A percentile compares a stretch with the other conserved stretches of the same genome.
Conservation (phyloP, 1,140 invertebrate species). For the Riptortus pedestris region DNA sequence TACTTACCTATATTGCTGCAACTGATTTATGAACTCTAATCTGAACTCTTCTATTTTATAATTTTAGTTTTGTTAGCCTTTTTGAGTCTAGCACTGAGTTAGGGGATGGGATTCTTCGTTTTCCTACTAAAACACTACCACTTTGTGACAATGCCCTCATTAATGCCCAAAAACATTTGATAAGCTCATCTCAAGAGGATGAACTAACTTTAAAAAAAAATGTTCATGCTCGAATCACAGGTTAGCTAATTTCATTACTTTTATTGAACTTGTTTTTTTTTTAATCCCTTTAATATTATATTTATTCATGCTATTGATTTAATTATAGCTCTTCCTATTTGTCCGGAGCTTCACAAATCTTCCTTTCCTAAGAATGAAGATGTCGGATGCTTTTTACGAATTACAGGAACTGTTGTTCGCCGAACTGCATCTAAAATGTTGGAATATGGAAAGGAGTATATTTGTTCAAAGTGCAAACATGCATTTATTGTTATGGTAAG, state of each 20-base stretch:
- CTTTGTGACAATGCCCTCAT: slow-evolving; percentile 51
- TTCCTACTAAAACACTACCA: slow-evolving; percentile 46
- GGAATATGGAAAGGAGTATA: slow-evolving; percentile 59
- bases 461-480: slow-evolving; percentile 68
- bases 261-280: not conserved
- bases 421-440: slow-evolving; percentile 64
- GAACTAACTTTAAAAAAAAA: slow-evolving; percentile 47
- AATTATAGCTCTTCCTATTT: slow-evolving; percentile 46
- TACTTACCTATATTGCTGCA: not conserved
- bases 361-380: slow-evolving; percentile 55
- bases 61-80: slow-evolving; percentile 50
- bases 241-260: slow-evolving; percentile 25
- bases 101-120: slow-evolving; percentile 45
- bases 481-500: slow-evolving; percentile 50
- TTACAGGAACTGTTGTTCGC: slow-evolving; percentile 59
- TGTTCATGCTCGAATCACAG: slow-evolving; percentile 50
- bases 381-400: slow-evolving; percentile 52
- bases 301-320: slow-evolving; percentile 2
- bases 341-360: slow-evolving; percentile 46
- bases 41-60: slow-evolving; percentile 16
- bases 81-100: slow-evolving; percentile 47
- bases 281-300: not conserved
- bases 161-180: slow-evolving; percentile 42
- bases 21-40: not conserved
- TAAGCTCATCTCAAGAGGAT: slow-evolving; percentile 29